A percentile compares a stretch with the other conserved stretches of the same genome.
Conservation (phyloP, 2,888 invertebrate species). For the Nephrocerus scutellatus region DNA sequence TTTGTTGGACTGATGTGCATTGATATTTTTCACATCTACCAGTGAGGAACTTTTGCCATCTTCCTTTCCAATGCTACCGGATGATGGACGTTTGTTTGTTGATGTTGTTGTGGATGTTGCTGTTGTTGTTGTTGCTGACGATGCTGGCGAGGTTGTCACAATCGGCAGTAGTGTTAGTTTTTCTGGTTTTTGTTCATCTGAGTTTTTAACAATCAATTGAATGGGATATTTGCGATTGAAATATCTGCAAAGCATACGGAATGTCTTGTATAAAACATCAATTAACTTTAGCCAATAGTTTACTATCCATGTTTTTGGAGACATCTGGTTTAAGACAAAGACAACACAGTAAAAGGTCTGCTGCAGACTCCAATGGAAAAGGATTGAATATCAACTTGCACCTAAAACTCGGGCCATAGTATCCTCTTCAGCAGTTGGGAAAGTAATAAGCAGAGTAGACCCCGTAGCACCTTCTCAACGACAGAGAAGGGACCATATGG, state of each 20-base stretch:
- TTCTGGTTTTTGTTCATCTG: conserved; percentile 12
- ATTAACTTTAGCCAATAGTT: background rate
- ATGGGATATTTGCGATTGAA: conserved; percentile 47
- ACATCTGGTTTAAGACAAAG: too few species aligned
- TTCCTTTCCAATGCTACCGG: conserved; percentile 9
- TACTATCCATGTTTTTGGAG: too few species aligned
- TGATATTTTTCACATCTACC: background rate
- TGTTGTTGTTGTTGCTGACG: conserved; percentile 10
- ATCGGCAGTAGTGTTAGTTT: conserved; percentile 7
- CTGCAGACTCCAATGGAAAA: too few species aligned
- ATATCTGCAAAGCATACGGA: conserved; percentile 27
- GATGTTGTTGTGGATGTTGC: conserved; percentile 11
- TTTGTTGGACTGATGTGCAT: background rate
- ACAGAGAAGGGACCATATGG: too few species aligned
- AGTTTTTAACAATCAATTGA: conserved; percentile 41
- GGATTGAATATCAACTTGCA: too few species aligned
- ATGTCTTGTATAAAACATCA: background rate
- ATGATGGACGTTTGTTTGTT: conserved; percentile 15
- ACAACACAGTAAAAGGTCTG: too few species aligned
- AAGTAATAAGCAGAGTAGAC: too few species aligned
- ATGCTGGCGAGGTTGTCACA: conserved; percentile 12
- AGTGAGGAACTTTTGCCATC: conserved; percentile 9
- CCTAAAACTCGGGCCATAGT: too few species aligned
- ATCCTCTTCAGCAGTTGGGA: too few species aligned
- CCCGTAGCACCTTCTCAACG: too few species aligned